Evolutionary conservation across 2,113 vertebrate genomes (phyloP), one percentile per base, ranked within the genome.

Genomic region (Archilochus colubris): DNA sequence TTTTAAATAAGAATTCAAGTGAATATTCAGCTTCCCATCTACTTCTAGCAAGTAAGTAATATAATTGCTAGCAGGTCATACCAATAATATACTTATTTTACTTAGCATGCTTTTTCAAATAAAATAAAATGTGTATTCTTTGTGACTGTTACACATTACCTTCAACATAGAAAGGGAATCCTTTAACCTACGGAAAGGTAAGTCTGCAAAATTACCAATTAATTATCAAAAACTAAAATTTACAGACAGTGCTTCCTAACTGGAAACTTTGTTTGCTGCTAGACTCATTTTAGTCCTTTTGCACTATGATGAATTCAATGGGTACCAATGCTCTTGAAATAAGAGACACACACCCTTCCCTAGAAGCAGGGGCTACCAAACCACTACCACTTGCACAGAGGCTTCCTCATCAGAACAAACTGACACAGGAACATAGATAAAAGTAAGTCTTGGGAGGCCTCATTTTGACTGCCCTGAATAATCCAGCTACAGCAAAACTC

Each of bases 351-450:
- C 57, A 61, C 23, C 40, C 70, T 90, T 84, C 94, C 96, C 95
- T 90, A 97, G 97, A 92, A 98, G 98, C 98, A 99, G 98, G 98
- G 98, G 98, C 97, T 97, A 61, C 70, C 8, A 7, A 97, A 97
- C 75, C 76, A 88, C 89, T 94, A 97, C 97, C 98, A 97, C 98
- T 98, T 97, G 97, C 98, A 97, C 97, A 98, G 97, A 66, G 89
- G 97, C 93, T 96, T 97, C 96, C 79, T 53, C 96, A 83, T 74
- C 51, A 96, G 96, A 98, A 50, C 33, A 97, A 96, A 84, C 86
- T 91, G 88, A 78, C 73, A 93, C 59, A 94, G 95, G 94, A 97
- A 53, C 82, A 94, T 93, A 97, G 93, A 94, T n/a, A 84, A 43
- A 95, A 97, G 97, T 96, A 98, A 98, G 97, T 98, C 97, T 94